Evolutionary conservation across 1,140 invertebrate genomes (phyloP).

Genomic region (Meloidogyne hapla): DNA sequence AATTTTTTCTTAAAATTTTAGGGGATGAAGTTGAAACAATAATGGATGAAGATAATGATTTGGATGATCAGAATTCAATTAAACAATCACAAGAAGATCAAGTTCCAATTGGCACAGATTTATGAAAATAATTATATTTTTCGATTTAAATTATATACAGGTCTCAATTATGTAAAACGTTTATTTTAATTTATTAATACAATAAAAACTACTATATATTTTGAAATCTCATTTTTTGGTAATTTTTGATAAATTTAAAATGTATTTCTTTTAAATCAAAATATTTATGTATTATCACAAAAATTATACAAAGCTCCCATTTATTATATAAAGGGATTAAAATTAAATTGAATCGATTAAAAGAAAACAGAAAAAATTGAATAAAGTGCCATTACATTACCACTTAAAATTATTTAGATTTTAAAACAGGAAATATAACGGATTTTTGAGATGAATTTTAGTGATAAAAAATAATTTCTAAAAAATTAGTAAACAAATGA

Average conservation of each 20-base stretch:
- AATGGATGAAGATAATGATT: not conserved
- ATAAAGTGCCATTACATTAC: not conserved
- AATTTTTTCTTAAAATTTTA: not conserved
- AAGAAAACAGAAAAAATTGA: not conserved
- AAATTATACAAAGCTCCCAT: not conserved
- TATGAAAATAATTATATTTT: not conserved
- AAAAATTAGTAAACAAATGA: not conserved
- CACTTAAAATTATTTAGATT: not conserved
- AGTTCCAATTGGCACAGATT: not conserved
- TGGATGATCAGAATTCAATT: not conserved
- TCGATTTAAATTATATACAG: not conserved
- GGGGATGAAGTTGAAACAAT: not conserved
- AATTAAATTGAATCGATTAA: not conserved
- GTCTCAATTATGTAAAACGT: not conserved
- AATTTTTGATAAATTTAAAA: not conserved
- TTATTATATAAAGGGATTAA: constrained; percentile 1
- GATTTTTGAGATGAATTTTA: not conserved
- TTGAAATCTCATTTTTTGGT: too few relatives aligned
- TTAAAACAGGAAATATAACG: not conserved
- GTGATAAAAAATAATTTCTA: not conserved
- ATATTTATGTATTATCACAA: too few relatives aligned
- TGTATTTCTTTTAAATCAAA: too few relatives aligned
- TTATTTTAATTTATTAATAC: not conserved
- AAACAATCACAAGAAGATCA: not conserved
- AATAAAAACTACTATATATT: not conserved